Evolutionary conservation across 2,797 vertebrate species (phyloP).

Genomic region (Neomorphus geoffroyi): DNA sequence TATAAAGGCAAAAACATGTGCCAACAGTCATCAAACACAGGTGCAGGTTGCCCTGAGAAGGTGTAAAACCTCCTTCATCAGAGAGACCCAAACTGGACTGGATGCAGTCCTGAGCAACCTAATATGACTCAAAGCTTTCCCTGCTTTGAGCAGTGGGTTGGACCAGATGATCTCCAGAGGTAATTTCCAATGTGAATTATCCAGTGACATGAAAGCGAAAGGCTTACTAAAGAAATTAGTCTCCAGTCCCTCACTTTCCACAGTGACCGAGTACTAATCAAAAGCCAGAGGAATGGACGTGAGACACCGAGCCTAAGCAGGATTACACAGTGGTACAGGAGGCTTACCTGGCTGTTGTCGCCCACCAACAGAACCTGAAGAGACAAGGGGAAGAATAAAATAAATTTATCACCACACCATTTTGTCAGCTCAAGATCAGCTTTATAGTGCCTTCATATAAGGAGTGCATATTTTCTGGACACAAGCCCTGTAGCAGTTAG

Average conservation of each 20-base stretch:
- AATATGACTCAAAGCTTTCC: neutral
- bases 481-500: neutral
- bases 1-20: neutral
- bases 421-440: neutral
- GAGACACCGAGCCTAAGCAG: neutral
- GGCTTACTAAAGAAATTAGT: neutral
- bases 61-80: neutral
- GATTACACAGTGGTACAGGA: neutral
- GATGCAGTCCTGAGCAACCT: neutral
- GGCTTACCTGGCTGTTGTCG: conserved; percentile 73
- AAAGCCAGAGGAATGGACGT: conserved; percentile 4
- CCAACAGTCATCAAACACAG: neutral
- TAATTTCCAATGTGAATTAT: conserved; percentile 18
- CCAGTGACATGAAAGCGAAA: neutral
- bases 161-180: neutral
- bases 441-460: neutral
- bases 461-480: neutral
- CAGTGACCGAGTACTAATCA: neutral
- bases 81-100: neutral
- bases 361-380: conserved; percentile 67
- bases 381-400: conserved; percentile 22
- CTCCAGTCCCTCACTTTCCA: neutral
- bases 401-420: neutral
- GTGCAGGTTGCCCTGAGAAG: neutral
- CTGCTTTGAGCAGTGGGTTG: neutral